Evolutionary conservation across 2,888 invertebrate genomes (phyloP).

Genomic region (Drosophila kambysellisi): DNA sequence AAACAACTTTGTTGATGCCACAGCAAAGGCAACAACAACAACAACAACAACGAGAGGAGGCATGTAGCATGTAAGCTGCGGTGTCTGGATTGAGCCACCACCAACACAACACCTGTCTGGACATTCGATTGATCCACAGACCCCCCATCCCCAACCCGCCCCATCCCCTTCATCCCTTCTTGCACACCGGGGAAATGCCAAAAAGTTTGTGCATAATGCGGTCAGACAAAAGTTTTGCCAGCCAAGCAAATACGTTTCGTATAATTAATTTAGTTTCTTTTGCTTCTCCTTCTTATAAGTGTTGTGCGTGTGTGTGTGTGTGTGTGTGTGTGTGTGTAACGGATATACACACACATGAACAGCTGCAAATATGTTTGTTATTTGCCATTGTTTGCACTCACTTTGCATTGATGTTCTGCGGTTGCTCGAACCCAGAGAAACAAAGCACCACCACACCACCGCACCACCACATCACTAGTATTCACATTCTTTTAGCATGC

Average conservation of each 20-base stretch:
- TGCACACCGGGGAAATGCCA: conserved; percentile 4
- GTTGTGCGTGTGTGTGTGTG: conserved; percentile 1
- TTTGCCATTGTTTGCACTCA: conserved; percentile 33
- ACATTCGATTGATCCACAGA: neutral
- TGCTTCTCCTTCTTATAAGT: conserved; percentile 3
- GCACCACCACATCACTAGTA: neutral
- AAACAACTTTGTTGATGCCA: conserved; percentile 35
- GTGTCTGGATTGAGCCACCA: conserved; percentile 7
- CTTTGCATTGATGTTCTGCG: conserved; percentile 36
- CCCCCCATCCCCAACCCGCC: neutral
- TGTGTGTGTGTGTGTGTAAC: neutral
- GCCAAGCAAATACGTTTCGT: conserved; percentile 42
- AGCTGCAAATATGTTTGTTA: conserved; percentile 30
- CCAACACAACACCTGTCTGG: conserved; percentile 26
- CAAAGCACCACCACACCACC: neutral
- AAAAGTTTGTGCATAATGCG: conserved; percentile 64
- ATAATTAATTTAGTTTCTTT: conserved; percentile 63
- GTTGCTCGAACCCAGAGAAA: neutral
- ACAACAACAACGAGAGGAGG: neutral
- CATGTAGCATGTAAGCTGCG: conserved; percentile 10
- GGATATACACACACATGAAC: conserved; percentile 3
- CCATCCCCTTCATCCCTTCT: no score
- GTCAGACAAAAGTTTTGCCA: conserved; percentile 54
- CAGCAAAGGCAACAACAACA: conserved; percentile 13
- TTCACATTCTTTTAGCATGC: neutral